Evolutionary conservation across 2,113 vertebrate genomes (phyloP), one percentile per base, ranked within the genome.

Genomic region (Anolis sagrei): DNA sequence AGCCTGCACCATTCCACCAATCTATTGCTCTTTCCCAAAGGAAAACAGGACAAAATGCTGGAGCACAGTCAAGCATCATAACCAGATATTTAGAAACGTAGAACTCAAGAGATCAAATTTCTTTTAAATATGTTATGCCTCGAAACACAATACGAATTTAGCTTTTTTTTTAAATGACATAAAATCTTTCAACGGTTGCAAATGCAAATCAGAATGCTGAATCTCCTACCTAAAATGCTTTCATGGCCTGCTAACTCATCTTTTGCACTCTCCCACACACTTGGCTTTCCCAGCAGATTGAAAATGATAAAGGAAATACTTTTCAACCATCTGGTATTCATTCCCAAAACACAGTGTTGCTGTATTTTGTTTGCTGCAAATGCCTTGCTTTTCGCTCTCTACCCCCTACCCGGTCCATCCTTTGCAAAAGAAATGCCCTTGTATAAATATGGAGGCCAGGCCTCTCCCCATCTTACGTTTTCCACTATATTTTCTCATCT

Each of bases 311-410:
- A 89, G 89, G 87, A 84, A 86, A 91, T 78, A 1, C 1, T 91
- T 92, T 89, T 89, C 91, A 84, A 93, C 92, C 89, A 88, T 91
- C 87, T 93, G 92, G 93, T 93, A 86, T 89, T 92, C 0, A 18
- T 92, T 95, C 90, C 84, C 94, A 93, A 91, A 93, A 87, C 27
- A 90, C 48, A 87, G 77, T 74, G 82, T 88, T 76, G 13, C 86
- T 89, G 69, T 75, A 66, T 86, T 74, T 80, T 81, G 84, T 88
- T 90, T 84, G 84, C 1, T 66, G 14, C 19, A 72, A 85, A 88
- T 83, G 89, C 90, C 88, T 88, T 86, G 68, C 73, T 64, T 76
- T 76, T 70, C 87, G 69, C 87, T 85, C 84, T 89, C 54, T 32
- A 73, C 51, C 76, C 81, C 81, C 62, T 29, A 51, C 76, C 70